A percentile compares a stretch with the other conserved stretches of the same genome.
Conservation (phyloP, 2,113 vertebrate species). For the Pterocles burchelli region DNA sequence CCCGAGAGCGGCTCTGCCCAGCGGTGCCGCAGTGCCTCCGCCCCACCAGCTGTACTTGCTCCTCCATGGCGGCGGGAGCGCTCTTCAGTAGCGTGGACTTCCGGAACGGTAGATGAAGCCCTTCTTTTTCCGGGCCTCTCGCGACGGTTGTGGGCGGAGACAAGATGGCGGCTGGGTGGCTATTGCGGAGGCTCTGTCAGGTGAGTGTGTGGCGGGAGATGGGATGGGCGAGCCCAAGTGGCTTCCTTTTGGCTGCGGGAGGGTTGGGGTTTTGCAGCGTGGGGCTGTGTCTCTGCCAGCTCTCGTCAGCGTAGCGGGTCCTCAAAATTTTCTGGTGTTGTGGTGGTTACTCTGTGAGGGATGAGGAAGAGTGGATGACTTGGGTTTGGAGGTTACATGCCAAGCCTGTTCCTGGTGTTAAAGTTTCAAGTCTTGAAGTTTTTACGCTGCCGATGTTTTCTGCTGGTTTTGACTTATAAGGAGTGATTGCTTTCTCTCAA, state of each 20-base stretch:
- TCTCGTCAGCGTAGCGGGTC: accelerated
- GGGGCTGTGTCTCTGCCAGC: neutral
- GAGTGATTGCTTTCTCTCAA: neutral
- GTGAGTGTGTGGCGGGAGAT: neutral
- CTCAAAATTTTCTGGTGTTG: neutral
- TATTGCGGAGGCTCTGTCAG: slow-evolving; percentile 55
- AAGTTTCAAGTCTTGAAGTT: neutral
- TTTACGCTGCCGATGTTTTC: accelerated
- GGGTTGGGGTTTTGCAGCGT: too few relatives aligned
- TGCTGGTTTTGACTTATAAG: neutral
- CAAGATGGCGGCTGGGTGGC: slow-evolving; percentile 45
- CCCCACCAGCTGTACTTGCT: neutral
- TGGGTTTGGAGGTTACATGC: neutral
- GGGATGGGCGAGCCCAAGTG: too few relatives aligned
- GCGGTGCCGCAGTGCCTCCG: too few relatives aligned
- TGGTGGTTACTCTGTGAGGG: neutral
- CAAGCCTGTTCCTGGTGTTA: neutral
- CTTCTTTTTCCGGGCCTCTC: neutral
- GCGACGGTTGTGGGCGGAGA: neutral
- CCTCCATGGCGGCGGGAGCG: neutral
- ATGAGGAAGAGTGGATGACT: accelerated
- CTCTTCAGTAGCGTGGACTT: neutral
- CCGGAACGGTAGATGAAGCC: too few relatives aligned
- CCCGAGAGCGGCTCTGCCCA: accelerated
- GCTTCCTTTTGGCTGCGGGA: neutral